Evolutionary conservation across 2,797 vertebrate genomes (phyloP).

Genomic region (Hoplostethus atlanticus): DNA sequence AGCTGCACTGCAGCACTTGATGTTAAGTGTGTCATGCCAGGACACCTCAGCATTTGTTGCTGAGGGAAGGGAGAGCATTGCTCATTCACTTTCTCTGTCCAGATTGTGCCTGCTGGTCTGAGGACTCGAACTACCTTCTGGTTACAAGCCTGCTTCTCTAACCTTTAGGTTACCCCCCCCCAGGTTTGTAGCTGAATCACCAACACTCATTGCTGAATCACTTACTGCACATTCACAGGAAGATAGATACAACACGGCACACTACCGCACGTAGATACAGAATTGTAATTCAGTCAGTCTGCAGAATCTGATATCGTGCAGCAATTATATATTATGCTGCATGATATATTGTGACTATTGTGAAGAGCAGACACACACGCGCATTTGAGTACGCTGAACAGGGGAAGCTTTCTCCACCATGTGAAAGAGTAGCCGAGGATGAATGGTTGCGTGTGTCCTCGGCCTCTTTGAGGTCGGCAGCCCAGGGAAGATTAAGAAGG

Average conservation of each 20-base stretch:
- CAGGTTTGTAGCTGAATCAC: conserved; percentile 48
- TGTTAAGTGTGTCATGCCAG: background rate
- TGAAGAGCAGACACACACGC: conserved; percentile 36
- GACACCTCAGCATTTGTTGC: background rate
- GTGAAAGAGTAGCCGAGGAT: conserved; percentile 73
- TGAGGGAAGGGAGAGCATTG: background rate
- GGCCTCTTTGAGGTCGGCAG: conserved; percentile 73
- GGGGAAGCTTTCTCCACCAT: conserved; percentile 59
- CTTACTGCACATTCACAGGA: conserved; percentile 54
- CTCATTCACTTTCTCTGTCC: background rate
- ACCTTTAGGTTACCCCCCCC: conserved; percentile 26
- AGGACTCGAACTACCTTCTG: background rate
- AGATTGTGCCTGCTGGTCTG: background rate
- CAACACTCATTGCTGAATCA: conserved; percentile 58
- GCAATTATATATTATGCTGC: conserved; percentile 33
- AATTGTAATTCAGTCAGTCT: conserved; percentile 52
- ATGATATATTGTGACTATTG: conserved; percentile 12
- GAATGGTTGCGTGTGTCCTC: conserved; percentile 72
- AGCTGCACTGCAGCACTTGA: background rate
- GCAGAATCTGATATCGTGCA: conserved; percentile 56
- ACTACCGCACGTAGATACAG: conserved; percentile 42
- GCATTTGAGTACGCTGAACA: conserved; percentile 60
- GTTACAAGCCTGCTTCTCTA: background rate
- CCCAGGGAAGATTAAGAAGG: conserved; percentile 76
- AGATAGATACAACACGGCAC: conserved; percentile 44